These are phyloP conservation scores for Yasuhikotakia modesta DNA, from an alignment of 2,797 vertebrate species.

Conservation along the genomic window DNA sequence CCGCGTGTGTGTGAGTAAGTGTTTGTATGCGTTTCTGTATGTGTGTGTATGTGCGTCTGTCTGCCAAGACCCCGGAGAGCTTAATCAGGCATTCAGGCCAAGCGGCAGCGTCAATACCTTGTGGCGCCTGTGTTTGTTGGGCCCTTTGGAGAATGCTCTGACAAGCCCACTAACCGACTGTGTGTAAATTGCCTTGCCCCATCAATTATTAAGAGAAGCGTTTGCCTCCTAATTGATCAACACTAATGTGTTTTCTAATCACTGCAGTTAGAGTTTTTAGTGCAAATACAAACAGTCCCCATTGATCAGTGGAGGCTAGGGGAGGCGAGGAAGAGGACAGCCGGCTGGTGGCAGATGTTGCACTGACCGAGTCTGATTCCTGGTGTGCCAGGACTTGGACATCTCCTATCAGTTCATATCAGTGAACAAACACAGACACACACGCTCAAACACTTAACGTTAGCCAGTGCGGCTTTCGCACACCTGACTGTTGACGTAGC, in stretches of 20 bases:
- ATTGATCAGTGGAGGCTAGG: conserved; percentile 86
- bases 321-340: conserved; percentile 63
- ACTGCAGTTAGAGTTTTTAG: conserved; percentile 98
- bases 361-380: conserved; percentile 44
- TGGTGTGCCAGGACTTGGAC: conserved; percentile 60
- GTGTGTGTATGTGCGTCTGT: conserved; percentile 39
- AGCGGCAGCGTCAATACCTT: conserved; percentile 87
- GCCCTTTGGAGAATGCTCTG: conserved; percentile 85
- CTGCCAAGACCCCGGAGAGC: conserved; percentile 86
- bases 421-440: conserved; percentile 56
- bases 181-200: conserved; percentile 81
- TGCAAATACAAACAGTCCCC: conserved; percentile 93
- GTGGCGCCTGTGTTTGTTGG: conserved; percentile 93
- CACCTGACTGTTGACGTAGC: conserved; percentile 37
- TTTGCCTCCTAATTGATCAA: conserved; percentile 99
- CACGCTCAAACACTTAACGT: conserved; percentile 23
- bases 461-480: conserved; percentile 25
- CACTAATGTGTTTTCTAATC: conserved; percentile 99
- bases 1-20: conserved; percentile 49
- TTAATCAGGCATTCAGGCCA: conserved; percentile 95
- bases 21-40: conserved; percentile 60
- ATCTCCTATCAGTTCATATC: conserved; percentile 57
- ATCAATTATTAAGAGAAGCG: conserved; percentile 98
- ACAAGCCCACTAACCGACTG: conserved; percentile 85
- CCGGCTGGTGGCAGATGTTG: conserved; percentile 60